phyloP scores from a whole-genome alignment of 2,113 vertebrate species.

The Eubucco bourcierii region DNA sequence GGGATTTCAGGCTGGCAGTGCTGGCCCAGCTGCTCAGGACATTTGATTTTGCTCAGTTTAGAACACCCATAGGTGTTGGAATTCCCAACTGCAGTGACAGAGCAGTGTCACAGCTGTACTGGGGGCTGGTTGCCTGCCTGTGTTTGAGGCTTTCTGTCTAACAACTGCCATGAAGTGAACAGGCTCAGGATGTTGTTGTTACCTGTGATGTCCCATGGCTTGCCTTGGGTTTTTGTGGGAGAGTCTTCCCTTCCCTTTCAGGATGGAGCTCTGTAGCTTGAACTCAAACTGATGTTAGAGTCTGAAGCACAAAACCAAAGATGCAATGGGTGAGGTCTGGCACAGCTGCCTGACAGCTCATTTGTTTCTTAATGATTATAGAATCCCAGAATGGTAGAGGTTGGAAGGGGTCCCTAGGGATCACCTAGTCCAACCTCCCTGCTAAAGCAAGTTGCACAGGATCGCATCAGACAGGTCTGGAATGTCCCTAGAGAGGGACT shows the following conservation, averaged over 20 bases:
- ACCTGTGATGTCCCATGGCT: neutral
- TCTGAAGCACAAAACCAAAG: neutral
- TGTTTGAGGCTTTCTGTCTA: neutral
- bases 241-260: neutral
- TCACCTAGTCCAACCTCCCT: too few species aligned
- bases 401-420: too few species aligned
- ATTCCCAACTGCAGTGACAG: fast-evolving
- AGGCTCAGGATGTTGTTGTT: neutral
- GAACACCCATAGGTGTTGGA: neutral
- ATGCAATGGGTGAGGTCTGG: neutral
- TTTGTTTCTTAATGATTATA: neutral
- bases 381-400: too few species aligned
- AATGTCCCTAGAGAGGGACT: too few species aligned
- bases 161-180: neutral
- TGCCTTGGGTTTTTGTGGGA: neutral
- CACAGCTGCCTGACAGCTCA: neutral
- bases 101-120: neutral
- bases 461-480: too few species aligned
- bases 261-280: neutral
- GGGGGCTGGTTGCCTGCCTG: neutral
- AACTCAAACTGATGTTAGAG: neutral
- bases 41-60: neutral
- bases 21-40: neutral
- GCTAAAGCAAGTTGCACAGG: too few species aligned
- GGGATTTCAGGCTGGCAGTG: neutral